Evolutionary conservation across 2,888 invertebrate genomes (phyloP).

Genomic region (Nymphalis c-album): DNA sequence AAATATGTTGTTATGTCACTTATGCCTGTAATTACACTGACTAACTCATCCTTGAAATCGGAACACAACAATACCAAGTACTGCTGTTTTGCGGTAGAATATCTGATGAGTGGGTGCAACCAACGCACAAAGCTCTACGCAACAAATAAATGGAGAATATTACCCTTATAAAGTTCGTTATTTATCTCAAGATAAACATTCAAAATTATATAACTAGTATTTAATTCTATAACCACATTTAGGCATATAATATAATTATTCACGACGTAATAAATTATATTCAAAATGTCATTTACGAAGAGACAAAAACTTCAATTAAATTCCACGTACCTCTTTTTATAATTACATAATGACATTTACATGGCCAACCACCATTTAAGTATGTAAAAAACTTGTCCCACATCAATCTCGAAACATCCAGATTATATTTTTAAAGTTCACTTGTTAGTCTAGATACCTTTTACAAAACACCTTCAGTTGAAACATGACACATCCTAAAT

Average conservation of each 20-base stretch:
- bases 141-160: too few species aligned
- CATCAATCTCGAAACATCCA: conserved; percentile 11
- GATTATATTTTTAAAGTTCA: conserved; percentile 30
- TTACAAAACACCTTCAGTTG: neutral
- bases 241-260: neutral
- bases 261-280: neutral
- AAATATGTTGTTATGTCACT: too few species aligned
- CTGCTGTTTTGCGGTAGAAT: too few species aligned
- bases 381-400: conserved; percentile 1
- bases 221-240: neutral
- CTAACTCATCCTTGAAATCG: too few species aligned
- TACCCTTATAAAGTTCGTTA: too few species aligned
- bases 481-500: too few species aligned
- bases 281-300: neutral
- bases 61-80: too few species aligned
- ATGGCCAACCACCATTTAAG: conserved; percentile 9
- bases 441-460: conserved; percentile 25
- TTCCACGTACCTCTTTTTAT: conserved; percentile 14
- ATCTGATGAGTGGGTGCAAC: too few species aligned
- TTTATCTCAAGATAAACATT: too few species aligned
- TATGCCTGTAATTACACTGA: too few species aligned
- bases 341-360: conserved; percentile 26
- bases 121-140: too few species aligned
- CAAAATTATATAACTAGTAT: too few species aligned
- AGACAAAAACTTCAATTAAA: conserved; percentile 6